Evolutionary conservation across 2,113 vertebrate species (phyloP), one percentile per base, ranked within the genome.

Genomic region (Nerophis ophidion): DNA sequence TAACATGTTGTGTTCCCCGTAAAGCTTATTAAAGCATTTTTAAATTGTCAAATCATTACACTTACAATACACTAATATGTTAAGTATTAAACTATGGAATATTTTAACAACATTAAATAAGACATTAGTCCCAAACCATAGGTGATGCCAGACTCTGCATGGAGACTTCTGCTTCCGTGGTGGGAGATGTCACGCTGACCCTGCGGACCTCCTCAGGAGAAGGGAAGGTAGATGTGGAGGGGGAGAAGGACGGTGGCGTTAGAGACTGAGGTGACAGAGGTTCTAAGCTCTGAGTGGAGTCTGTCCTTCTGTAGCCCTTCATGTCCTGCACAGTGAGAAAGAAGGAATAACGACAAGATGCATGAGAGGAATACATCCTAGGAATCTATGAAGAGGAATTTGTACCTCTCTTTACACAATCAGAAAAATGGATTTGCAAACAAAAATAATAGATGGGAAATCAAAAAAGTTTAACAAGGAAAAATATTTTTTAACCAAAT

Each of bases 201-300:
- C 81, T 79, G 58, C 83, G 74, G 17, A 72, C 75, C 63, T 77
- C 73, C 72, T 91, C 90, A 0, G 83, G 73, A 6, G 75, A 79
- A 1, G 79, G 65, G 48, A 79, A 69, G 8, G 77, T 51, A 47
- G 87, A 69, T 26, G 76, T 56, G 66, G 81, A 81, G 73, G 71
- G 85, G 64, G 57, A 69, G 42, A 47, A 14, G 42, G 62, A 68
- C 56, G 74, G 60, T 13, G 84, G 74, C 10, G 71, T 74, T 57
- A 70, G 60, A 4, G 68, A 61, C 60, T 60, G 62, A 53, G 76
- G 75, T 19, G 84, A 86, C 3, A 50, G 68, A 38, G 80, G 77
- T 61, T 91, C 89, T 15, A 82, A 60, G 69, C 90, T 91, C 63
- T 88, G 86, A 0, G 62, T 58, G 0, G 89, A 92, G 51, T 88